Evolutionary conservation across 2,113 vertebrate genomes (phyloP).

Genomic region (Sminthopsis crassicaudata): DNA sequence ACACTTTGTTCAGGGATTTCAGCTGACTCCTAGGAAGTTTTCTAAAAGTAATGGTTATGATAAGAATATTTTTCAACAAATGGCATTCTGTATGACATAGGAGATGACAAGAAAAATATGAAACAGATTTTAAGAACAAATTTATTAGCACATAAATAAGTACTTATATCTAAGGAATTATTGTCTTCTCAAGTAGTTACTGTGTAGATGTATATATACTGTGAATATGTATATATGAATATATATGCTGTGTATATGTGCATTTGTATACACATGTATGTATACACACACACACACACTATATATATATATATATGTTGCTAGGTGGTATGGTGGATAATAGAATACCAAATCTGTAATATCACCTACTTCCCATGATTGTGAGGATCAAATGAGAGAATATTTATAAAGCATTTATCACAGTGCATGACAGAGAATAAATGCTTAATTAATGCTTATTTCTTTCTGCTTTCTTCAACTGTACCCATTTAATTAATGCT

Average conservation of each 20-base stretch:
- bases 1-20: constrained; percentile 54
- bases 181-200: constrained; percentile 35
- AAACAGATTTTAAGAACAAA: constrained; percentile 37
- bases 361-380: background rate
- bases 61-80: constrained; percentile 27
- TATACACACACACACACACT: too few species aligned
- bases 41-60: background rate
- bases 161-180: constrained; percentile 45
- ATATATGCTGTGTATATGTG: too few species aligned
- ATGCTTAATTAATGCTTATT: background rate
- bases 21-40: constrained; percentile 27
- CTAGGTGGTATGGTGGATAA: background rate
- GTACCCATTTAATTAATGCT: background rate
- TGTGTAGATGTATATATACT: background rate
- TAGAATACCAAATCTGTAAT: background rate
- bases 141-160: background rate
- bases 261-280: too few species aligned
- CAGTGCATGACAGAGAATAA: background rate
- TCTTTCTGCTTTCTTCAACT: background rate
- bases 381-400: background rate
- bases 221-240: too few species aligned
- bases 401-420: background rate
- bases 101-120: constrained; percentile 18
- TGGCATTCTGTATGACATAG: constrained; percentile 31
- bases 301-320: background rate